A percentile compares a stretch with the other conserved stretches of the same genome.
Evolutionary conservation across 2,888 invertebrate species (phyloP).

Genomic region (Hipparchia semele): DNA sequence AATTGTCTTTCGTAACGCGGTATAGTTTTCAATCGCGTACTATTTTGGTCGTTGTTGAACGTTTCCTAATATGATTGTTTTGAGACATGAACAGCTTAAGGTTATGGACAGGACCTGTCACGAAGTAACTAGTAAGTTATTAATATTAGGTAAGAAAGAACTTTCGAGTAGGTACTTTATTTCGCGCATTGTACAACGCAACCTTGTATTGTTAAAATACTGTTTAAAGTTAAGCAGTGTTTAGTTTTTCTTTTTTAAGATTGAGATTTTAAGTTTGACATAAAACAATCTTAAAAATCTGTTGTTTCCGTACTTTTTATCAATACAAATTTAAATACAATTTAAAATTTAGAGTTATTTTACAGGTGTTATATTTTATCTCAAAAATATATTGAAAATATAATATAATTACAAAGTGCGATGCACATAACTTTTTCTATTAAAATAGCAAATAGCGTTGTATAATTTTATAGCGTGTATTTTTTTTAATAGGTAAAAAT

Average conservation of each 20-base stretch:
- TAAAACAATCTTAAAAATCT: too few relatives aligned
- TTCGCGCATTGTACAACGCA: background rate
- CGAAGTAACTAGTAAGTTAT: constrained; percentile 15
- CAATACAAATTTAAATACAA: too few relatives aligned
- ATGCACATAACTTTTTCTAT: too few relatives aligned
- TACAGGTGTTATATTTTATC: too few relatives aligned
- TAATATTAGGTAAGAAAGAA: constrained; percentile 19
- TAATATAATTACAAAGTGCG: too few relatives aligned
- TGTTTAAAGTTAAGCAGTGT: background rate
- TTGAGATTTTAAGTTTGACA: background rate
- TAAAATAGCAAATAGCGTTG: too few relatives aligned
- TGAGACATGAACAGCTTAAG: constrained; percentile 21
- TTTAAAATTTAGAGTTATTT: too few relatives aligned
- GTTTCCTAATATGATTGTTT: constrained; percentile 30
- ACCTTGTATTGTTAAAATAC: constrained; percentile 19
- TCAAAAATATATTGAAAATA: too few relatives aligned
- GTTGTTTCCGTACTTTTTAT: too few relatives aligned
- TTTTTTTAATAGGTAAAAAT: background rate
- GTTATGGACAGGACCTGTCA: constrained; percentile 21
- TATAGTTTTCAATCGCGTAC: constrained; percentile 26
- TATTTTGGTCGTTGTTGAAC: background rate
- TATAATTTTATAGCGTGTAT: too few relatives aligned
- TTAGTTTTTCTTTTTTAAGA: background rate
- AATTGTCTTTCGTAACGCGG: constrained; percentile 42
- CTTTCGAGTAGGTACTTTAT: constrained; percentile 11